These are phyloP conservation scores for Odontomyia ornata DNA, from an alignment of 2,888 invertebrate genomes.

Conservation along the genomic window DNA sequence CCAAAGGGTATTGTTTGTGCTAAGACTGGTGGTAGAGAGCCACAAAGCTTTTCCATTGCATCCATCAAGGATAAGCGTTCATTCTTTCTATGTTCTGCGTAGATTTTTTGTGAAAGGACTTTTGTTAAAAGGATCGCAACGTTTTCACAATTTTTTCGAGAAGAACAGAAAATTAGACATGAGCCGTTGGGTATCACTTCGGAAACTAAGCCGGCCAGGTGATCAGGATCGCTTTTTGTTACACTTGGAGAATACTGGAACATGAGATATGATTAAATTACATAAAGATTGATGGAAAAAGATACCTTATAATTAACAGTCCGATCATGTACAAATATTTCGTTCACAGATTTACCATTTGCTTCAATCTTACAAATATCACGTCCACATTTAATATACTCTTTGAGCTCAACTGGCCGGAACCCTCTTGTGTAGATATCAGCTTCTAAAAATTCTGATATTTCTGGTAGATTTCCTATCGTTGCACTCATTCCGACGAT, in stretches of 20 bases:
- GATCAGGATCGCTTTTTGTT: slow-evolving; percentile 78
- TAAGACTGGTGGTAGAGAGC: slow-evolving; percentile 73
- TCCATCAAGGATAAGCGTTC: slow-evolving; percentile 71
- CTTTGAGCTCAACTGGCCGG: slow-evolving; percentile 86
- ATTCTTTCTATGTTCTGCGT: slow-evolving; percentile 67
- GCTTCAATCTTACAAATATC: slow-evolving; percentile 69
- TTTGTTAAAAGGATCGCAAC: slow-evolving; percentile 80
- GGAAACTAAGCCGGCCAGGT: slow-evolving; percentile 78
- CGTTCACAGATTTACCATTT: slow-evolving; percentile 63
- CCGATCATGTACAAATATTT: slow-evolving; percentile 66
- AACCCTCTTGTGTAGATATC: slow-evolving; percentile 85
- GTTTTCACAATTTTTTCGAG: slow-evolving; percentile 91
- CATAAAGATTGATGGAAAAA: not conserved
- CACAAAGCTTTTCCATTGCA: slow-evolving; percentile 73
- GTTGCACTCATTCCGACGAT: slow-evolving; percentile 98
- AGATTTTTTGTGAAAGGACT: slow-evolving; percentile 67
- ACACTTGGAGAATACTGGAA: slow-evolving; percentile 71
- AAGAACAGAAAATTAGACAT: slow-evolving; percentile 92
- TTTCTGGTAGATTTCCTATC: slow-evolving; percentile 86
- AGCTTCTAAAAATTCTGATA: slow-evolving; percentile 82
- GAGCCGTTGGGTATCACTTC: slow-evolving; percentile 83
- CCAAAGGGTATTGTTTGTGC: slow-evolving; percentile 78
- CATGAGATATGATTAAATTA: not conserved
- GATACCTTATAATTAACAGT: slow-evolving; percentile 65
- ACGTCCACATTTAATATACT: slow-evolving; percentile 80